Percentiles rank a stretch among this genome's conserved stretches.
Evolutionary conservation across 2,888 invertebrate genomes (phyloP).

Genomic region (Tetranychus piercei): DNA sequence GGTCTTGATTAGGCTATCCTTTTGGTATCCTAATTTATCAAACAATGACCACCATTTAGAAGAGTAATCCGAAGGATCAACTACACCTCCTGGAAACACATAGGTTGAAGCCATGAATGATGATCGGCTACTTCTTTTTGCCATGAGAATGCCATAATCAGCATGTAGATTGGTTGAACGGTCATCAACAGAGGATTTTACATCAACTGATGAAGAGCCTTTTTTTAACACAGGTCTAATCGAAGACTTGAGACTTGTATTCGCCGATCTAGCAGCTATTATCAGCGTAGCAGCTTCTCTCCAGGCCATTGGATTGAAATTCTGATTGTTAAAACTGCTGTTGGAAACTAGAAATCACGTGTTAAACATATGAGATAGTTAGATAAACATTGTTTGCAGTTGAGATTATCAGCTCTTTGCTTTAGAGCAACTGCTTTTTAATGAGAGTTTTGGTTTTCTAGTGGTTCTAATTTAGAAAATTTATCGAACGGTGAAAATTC

Average conservation of each 20-base stretch:
- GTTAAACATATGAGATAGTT: too few species aligned
- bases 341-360: too few species aligned
- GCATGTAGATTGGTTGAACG: conserved; percentile 19
- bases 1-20: not conserved
- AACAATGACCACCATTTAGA: conserved; percentile 50
- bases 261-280: too few species aligned
- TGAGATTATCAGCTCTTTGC: too few species aligned
- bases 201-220: too few species aligned
- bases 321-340: too few species aligned
- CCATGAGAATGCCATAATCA: conserved; percentile 34
- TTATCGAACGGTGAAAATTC: conserved; percentile 50
- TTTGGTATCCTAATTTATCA: conserved; percentile 27
- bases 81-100: conserved; percentile 65
- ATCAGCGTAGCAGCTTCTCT: too few species aligned
- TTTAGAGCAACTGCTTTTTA: too few species aligned
- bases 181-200: not conserved
- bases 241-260: too few species aligned
- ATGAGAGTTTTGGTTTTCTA: conserved; percentile 36
- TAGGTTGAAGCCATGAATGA: conserved; percentile 55
- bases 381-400: too few species aligned
- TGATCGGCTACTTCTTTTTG: conserved; percentile 45
- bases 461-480: conserved; percentile 62
- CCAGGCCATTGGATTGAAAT: too few species aligned
- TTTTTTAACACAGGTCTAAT: too few species aligned
- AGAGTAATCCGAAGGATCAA: conserved; percentile 48